A percentile compares a stretch with the other conserved stretches of the same genome.
Conservation (phyloP, 2,888 invertebrate genomes). For the Neoascia interrupta region DNA sequence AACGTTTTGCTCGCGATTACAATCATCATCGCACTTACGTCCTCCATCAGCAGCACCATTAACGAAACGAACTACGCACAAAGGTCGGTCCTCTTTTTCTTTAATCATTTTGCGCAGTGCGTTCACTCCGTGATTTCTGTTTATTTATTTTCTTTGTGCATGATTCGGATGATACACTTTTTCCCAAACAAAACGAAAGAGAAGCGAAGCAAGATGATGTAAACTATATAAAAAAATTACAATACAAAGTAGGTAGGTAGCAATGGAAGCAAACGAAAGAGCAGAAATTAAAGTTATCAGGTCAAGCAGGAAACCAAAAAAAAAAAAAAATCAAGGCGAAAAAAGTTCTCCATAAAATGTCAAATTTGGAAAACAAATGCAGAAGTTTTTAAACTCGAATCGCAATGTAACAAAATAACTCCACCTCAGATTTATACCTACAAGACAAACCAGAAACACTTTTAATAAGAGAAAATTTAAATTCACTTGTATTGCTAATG, state of each 20-base stretch:
- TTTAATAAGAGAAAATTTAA: too few relatives aligned
- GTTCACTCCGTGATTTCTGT: constrained; percentile 26
- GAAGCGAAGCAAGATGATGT: constrained; percentile 26
- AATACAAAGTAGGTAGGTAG: neutral
- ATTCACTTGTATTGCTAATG: too few relatives aligned
- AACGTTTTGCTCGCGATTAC: too few relatives aligned
- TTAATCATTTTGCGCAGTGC: constrained; percentile 55
- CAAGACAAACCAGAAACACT: too few relatives aligned
- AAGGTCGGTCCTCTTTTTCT: constrained; percentile 34
- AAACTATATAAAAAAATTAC: constrained; percentile 27
- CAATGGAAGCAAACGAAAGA: neutral
- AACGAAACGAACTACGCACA: constrained; percentile 48
- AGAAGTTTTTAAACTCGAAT: too few relatives aligned
- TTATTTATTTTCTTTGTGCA: constrained; percentile 28
- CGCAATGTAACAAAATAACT: too few relatives aligned
- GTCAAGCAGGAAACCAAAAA: constrained; percentile 40
- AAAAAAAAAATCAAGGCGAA: constrained; percentile 1
- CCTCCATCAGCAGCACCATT: too few relatives aligned
- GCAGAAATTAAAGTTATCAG: constrained; percentile 26
- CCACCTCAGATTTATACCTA: too few relatives aligned
- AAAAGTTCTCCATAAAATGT: too few relatives aligned
- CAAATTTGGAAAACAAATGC: too few relatives aligned
- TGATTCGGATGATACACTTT: constrained; percentile 2
- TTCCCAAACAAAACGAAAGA: constrained; percentile 19
- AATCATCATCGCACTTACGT: too few relatives aligned